Evolutionary conservation across 2,113 vertebrate genomes (phyloP), one percentile per base, ranked within the genome.

Genomic region (Grantiella picta): DNA sequence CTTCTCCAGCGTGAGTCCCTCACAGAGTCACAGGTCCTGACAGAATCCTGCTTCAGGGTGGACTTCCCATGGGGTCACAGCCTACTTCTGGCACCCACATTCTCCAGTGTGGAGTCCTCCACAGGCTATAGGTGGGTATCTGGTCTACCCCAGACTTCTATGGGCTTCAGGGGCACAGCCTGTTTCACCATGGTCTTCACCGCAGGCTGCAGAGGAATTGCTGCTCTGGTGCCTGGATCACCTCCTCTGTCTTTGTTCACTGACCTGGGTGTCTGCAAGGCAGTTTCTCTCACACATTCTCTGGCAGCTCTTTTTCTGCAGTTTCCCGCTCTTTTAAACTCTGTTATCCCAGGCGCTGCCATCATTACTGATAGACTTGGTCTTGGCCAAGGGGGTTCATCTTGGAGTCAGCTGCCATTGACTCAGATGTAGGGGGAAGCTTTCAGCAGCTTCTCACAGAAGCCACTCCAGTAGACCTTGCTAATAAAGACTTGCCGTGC

Each of bases 171-270:
- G 2, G 9, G 1, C 5, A 35, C n/a, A 79, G n/a, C 7, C 24
- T 42, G 3, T 25, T 36, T 78, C 42, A 35, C 22, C 4, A 4
- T 12, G 19, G 22, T 9, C 53, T 52, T 52, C 54, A 24, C 11
- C 19, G 5, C 1, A 2, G 42, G 6, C 22, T 69, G 38, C 0
- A 1, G 22, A 3, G 12, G 29, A 79, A 64, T n/a, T 0, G 3
- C 7, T 79, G 7, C 27, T 64, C 40, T 3, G 1, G 16, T 0
- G 0, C 15, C 22, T 42, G 25, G 10, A 15, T 6, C 29, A 52
- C 9, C 6, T 78, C 10, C 15, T 54, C 28, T 2, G 3, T 66
- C 47, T 18, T 61, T 82, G 18, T 50, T 13, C 59, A 40, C 15
- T 40, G 47, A 22, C 16, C 13, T 78, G 17, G 7, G 9, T 52